Evolutionary conservation across 1,140 invertebrate genomes (phyloP).

Genomic region (Pantala flavescens): DNA sequence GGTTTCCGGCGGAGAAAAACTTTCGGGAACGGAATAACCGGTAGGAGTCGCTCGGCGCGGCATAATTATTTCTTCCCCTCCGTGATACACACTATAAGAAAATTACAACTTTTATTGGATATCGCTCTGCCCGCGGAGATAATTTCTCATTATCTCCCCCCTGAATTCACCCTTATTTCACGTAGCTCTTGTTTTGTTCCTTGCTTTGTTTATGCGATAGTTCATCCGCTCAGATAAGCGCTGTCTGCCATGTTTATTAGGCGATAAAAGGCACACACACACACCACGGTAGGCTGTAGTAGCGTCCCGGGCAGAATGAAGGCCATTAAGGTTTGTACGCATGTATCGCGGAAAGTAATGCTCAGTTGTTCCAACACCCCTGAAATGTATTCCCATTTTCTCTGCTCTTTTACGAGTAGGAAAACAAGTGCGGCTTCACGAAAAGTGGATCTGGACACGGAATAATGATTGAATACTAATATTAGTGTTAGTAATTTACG

Average conservation of each 20-base stretch:
- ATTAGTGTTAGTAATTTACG: too few species aligned
- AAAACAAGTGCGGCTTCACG: too few species aligned
- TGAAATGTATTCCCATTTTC: too few species aligned
- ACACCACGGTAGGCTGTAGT: background rate
- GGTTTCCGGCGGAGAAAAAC: background rate
- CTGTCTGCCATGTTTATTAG: background rate
- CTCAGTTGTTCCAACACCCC: too few species aligned
- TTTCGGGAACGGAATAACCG: background rate
- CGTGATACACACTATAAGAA: background rate
- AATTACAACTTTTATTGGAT: background rate
- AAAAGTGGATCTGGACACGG: too few species aligned
- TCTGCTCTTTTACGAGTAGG: too few species aligned
- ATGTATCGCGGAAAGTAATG: background rate
- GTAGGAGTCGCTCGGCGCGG: background rate
- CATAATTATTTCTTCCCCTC: conserved; percentile 6
- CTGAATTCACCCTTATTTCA: background rate
- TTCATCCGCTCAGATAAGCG: background rate
- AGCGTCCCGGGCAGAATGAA: conserved; percentile 2
- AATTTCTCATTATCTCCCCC: background rate
- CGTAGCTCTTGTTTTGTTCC: background rate
- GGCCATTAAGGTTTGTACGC: background rate
- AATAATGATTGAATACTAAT: too few species aligned
- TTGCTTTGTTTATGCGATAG: background rate
- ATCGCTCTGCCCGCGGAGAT: background rate
- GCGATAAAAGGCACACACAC: background rate